Percentiles rank a stretch among this genome's conserved stretches.
phyloP scores from a whole-genome alignment of 2,888 invertebrate genomes.

The Deroplatys truncata region DNA sequence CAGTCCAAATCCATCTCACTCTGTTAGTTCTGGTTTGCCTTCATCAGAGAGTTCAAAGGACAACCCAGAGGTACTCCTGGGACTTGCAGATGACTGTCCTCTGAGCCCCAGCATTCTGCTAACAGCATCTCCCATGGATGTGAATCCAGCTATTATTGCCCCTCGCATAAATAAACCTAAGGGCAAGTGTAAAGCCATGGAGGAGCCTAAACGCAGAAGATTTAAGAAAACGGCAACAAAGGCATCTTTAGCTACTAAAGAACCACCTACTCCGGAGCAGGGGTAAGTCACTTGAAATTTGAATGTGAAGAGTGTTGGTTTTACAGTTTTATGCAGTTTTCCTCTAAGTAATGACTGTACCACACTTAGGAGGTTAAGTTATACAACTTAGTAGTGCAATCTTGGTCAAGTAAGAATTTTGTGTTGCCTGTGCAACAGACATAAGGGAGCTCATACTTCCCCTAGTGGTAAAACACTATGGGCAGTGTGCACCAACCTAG shows the following conservation, averaged over 20 bases:
- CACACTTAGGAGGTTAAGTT: background rate
- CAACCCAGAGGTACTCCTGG: conserved; percentile 19
- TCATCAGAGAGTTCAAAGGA: background rate
- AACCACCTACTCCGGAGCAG: background rate
- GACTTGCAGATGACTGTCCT: conserved; percentile 24
- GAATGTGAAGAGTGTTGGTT: background rate
- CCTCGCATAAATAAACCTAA: background rate
- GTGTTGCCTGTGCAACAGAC: no score
- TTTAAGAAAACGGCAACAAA: background rate
- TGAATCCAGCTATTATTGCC: conserved; percentile 21
- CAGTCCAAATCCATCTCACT: background rate
- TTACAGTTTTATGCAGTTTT: background rate
- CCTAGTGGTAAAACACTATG: no score
- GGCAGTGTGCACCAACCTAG: no score
- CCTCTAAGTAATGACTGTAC: background rate
- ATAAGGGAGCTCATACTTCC: no score
- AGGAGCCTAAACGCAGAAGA: background rate
- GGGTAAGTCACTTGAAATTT: background rate
- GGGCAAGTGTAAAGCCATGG: background rate
- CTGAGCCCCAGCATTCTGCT: conserved; percentile 31
- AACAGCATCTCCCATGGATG: conserved; percentile 27
- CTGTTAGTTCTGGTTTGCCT: background rate
- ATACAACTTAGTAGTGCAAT: background rate
- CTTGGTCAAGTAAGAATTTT: no score
- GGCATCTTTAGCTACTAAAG: no score